Conservation (phyloP, 2,888 invertebrate genomes). For the Seladonia tumulorum region DNA sequence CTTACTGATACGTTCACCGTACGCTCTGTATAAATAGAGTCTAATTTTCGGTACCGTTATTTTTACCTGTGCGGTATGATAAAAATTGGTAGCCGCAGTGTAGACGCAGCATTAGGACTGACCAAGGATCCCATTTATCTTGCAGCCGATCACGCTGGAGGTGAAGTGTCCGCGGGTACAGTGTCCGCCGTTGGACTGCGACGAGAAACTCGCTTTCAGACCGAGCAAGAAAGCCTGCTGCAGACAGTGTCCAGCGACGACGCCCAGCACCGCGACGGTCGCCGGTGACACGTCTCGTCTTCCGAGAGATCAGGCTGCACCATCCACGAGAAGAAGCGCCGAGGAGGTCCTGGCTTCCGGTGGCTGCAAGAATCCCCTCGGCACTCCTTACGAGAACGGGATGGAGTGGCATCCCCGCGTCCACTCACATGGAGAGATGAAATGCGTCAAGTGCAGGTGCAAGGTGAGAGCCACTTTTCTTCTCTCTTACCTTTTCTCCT, state of each 20-base stretch:
- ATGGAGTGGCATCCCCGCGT: conserved; percentile 95
- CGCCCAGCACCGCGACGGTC: conserved; percentile 66
- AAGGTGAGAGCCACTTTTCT: conserved; percentile 86
- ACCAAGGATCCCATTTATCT: conserved; percentile 57
- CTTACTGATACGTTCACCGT: not conserved
- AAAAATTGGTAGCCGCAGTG: not conserved
- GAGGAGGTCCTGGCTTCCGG: conserved; percentile 91
- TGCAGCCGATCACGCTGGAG: conserved; percentile 87
- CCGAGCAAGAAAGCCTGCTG: conserved; percentile 93
- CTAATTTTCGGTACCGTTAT: not conserved
- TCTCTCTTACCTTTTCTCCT: not conserved
- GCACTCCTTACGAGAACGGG: conserved; percentile 89
- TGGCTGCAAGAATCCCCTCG: conserved; percentile 91
- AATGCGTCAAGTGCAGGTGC: conserved; percentile 96
- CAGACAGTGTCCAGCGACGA: conserved; percentile 88
- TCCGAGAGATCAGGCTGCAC: conserved; percentile 84
- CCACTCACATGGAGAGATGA: conserved; percentile 94
- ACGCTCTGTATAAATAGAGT: not conserved
- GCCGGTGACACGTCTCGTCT: conserved; percentile 83
- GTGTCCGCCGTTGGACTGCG: conserved; percentile 91
- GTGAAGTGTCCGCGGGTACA: conserved; percentile 91
- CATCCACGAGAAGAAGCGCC: conserved; percentile 85
- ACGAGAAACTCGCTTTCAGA: conserved; percentile 89
- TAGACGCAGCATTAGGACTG: not conserved
- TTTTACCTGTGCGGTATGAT: not conserved